Evolutionary conservation across 2,888 invertebrate species (phyloP), one percentile per base, ranked within the genome.

Genomic region (Tetranychus truncatus): DNA sequence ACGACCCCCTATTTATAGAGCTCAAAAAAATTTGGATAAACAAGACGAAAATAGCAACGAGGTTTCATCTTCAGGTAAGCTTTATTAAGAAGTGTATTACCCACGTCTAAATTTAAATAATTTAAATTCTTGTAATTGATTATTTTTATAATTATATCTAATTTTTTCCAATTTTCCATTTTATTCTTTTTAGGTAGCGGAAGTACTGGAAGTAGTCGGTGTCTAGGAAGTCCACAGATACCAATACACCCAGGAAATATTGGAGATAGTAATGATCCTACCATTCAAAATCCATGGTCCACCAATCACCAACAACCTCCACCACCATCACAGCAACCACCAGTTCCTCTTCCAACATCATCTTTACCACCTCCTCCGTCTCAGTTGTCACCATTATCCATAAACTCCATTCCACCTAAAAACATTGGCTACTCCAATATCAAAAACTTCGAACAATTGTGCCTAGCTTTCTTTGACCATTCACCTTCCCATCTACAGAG

Each of bases 11-110:
- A 75, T 75, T 71, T 75, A 75, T 71, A 46, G 74, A 55, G 71
- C 75, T 46, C 75, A 75, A 73, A 75, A 75, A 44, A 75, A 74
- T 45, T 66, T 75, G 34, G 75, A 75, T 21, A 73, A 71, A 71
- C 44, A 67, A 7, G 75, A 75, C 21, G 75, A 75, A 8, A 75
- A 75, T 34, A 72, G 72, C 11, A 74, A 75, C 46, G 75, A 69
- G 9, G 34, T n/a, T 24, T 9, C 66, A 65, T 73, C 73, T 11
- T 55, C 73, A 24, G 45, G 73, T 73, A 73, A n/a, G 73, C 20
- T 11, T 2, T 67, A 18, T n/a, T 18, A 65, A n/a, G n/a, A 65
- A 18, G n/a, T 66, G 18, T 66, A 20, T 20, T 66, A 20, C 20
- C 20, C 20, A 20, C 15, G n/a, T 66, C 66, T 66, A 18, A 66